phyloP scores from a whole-genome alignment of 1,140 invertebrate species.

The Drosophila pallidifrons region DNA sequence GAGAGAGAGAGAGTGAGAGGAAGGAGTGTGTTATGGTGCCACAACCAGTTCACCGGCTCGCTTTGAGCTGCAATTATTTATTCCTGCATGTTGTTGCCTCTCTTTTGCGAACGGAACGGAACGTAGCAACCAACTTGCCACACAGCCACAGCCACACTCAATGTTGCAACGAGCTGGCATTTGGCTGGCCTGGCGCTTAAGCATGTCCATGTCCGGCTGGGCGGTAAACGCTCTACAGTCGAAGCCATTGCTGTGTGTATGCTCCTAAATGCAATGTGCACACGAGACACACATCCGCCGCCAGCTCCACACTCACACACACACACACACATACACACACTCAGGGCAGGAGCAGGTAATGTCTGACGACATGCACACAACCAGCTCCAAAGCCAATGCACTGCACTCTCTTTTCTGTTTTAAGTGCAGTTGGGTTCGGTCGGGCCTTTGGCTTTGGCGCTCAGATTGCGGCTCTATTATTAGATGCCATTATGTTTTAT shows the following conservation, averaged over 20 bases:
- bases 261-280: slow-evolving; percentile 71
- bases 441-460: slow-evolving; percentile 45
- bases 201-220: slow-evolving; percentile 78
- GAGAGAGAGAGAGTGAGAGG: not conserved
- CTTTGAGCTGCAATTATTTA: slow-evolving; percentile 80
- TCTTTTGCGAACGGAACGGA: slow-evolving; percentile 38
- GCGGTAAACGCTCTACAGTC: slow-evolving; percentile 10
- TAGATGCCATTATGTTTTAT: slow-evolving; percentile 84
- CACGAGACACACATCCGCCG: slow-evolving; percentile 77
- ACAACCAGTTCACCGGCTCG: slow-evolving; percentile 81
- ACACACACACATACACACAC: slow-evolving; percentile 6
- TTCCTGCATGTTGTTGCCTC: slow-evolving; percentile 50
- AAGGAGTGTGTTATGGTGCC: slow-evolving; percentile 59
- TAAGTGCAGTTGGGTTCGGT: not conserved
- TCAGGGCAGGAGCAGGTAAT: slow-evolving; percentile 58
- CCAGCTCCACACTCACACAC: slow-evolving; percentile 37
- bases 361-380: slow-evolving; percentile 71
- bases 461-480: slow-evolving; percentile 81
- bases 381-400: slow-evolving; percentile 29
- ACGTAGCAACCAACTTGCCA: not conserved
- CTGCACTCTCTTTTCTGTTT: slow-evolving; percentile 2
- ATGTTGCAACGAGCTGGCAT: slow-evolving; percentile 43
- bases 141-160: not conserved
- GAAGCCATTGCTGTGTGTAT: slow-evolving; percentile 12
- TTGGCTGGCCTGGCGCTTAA: slow-evolving; percentile 66